Conservation (phyloP, 1,140 invertebrate species). For the Nephotettix cincticeps region DNA sequence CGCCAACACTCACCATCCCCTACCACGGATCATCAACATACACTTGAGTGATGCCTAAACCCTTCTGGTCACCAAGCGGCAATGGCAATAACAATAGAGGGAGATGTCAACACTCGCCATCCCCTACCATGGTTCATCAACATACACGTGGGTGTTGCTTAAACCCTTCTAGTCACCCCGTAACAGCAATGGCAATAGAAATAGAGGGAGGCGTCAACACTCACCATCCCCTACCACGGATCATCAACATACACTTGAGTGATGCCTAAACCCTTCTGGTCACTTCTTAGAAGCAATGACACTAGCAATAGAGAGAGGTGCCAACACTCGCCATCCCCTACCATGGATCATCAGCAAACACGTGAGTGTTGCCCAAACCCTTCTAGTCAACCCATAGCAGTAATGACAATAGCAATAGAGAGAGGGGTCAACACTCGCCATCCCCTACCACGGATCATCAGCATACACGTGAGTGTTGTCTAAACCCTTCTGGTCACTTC, state of each 20-base stretch:
- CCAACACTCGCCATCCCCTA: conserved; percentile 90
- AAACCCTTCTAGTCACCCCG: no score
- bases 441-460: conserved; percentile 91
- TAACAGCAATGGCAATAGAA: no score
- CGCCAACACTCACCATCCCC: conserved; percentile 88
- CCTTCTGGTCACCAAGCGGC: no score
- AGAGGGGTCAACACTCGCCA: conserved; percentile 94
- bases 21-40: conserved; percentile 94
- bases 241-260: conserved; percentile 96
- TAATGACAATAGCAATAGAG: conserved; percentile 95
- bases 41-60: no score
- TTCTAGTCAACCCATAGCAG: no score
- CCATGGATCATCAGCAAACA: conserved; percentile 96
- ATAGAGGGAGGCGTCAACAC: conserved; percentile 96
- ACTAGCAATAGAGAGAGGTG: conserved; percentile 95
- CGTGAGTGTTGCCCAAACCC: no score
- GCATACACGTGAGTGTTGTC: conserved; percentile 80
- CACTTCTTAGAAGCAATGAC: no score
- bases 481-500: no score
- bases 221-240: conserved; percentile 87
- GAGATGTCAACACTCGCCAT: conserved; percentile 92
- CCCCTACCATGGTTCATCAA: conserved; percentile 93
- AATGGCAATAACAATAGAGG: conserved; percentile 97
- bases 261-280: no score
- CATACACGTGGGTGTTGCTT: conserved; percentile 94